Evolutionary conservation across 2,113 vertebrate genomes (phyloP).

Genomic region (Opisthocomus hoazin): DNA sequence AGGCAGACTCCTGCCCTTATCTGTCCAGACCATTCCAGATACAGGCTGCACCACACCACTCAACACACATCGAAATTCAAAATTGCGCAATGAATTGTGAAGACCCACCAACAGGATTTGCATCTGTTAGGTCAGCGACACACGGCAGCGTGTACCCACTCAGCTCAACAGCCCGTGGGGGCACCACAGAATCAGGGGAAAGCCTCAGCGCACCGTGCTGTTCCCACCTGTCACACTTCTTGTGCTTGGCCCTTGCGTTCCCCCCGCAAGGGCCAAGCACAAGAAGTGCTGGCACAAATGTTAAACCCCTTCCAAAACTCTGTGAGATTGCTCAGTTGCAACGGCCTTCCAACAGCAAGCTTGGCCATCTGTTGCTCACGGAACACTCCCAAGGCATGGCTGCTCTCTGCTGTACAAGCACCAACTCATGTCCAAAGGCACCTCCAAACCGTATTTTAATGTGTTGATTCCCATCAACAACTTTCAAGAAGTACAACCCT

Average conservation of each 20-base stretch:
- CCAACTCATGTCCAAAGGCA: neutral
- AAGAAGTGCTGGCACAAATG: neutral
- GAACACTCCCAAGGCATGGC: neutral
- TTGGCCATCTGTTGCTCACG: constrained; percentile 4
- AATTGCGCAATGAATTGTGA: neutral
- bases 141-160: neutral
- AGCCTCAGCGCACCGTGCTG: rapidly evolving
- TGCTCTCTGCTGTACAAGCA: neutral
- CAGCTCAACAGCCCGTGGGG: neutral
- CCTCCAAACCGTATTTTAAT: neutral
- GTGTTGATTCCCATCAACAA: neutral
- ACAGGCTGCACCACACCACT: neutral
- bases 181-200: neutral
- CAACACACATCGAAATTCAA: neutral
- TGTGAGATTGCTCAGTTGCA: neutral
- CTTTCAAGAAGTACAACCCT: no score
- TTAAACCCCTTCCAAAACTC: neutral
- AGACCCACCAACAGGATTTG: neutral
- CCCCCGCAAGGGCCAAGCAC: neutral
- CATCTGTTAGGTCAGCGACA: neutral
- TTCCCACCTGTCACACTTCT: no score
- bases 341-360: neutral
- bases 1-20: neutral
- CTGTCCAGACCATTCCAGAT: neutral
- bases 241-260: no score